Evolutionary conservation across 2,113 vertebrate species (phyloP).

Genomic region (Ornithorhynchus anatinus): DNA sequence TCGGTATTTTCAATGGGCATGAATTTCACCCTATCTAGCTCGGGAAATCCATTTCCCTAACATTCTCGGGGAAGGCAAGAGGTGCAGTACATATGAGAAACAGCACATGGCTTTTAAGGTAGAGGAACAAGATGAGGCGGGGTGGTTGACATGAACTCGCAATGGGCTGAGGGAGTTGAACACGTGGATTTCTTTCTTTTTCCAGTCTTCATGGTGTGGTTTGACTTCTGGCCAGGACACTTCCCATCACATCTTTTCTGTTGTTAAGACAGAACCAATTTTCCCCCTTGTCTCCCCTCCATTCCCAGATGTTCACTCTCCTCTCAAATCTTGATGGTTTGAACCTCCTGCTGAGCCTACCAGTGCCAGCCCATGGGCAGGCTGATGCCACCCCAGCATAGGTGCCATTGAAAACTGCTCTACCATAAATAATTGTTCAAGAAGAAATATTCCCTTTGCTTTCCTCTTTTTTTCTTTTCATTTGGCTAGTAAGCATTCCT

Average conservation of each 20-base stretch:
- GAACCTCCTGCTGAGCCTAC: too few relatives aligned
- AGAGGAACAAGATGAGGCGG: too few relatives aligned
- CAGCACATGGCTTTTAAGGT: too few relatives aligned
- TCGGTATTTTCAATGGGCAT: too few relatives aligned
- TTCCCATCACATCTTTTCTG: background rate
- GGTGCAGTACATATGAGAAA: background rate
- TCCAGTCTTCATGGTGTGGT: background rate
- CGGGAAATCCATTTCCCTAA: too few relatives aligned
- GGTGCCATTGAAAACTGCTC: too few relatives aligned
- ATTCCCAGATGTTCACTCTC: slow-evolving; percentile 1
- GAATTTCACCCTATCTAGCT: too few relatives aligned
- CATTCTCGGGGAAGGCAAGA: background rate
- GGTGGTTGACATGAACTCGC: background rate
- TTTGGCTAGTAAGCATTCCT: slow-evolving; percentile 31
- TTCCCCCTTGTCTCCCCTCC: background rate
- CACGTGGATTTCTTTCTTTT: background rate
- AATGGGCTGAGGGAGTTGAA: background rate
- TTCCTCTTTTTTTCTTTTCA: background rate
- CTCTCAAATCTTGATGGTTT: slow-evolving; percentile 17
- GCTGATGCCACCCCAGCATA: too few relatives aligned
- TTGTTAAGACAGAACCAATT: background rate
- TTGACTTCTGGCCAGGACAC: background rate
- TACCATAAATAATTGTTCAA: too few relatives aligned
- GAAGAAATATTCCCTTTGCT: background rate
- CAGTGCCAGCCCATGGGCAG: too few relatives aligned